Evolutionary conservation across 2,797 vertebrate genomes (phyloP), one percentile per base, ranked within the genome.

Genomic region (Acropternis orthonyx): DNA sequence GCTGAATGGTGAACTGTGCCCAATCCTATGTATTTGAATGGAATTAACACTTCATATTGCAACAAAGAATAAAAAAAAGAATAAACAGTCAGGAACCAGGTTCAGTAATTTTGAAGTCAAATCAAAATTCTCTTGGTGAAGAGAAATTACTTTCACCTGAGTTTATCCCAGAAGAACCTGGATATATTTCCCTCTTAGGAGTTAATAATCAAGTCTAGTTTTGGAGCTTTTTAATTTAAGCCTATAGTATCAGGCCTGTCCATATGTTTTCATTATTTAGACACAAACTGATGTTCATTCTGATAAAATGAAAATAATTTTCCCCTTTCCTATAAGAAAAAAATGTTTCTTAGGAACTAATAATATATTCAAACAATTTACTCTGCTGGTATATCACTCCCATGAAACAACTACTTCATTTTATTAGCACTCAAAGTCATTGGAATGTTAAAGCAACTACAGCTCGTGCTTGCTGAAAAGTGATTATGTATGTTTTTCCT

Each of bases 401-500:
- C 22, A 63, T 36, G 13, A 89, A 92, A 73, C 10, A 48, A 51
- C 39, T 62, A n/a, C 46, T 91, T 97, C 34, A 85, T 66, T 92
- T 94, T 92, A 88, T 69, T 87, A 97, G 41, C 39, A 88, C 85
- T 91, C 56, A 83, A 89, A 94, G 61, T 36, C 55, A 44, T 76
- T 88, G 76, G 46, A 93, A 93, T 88, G 80, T 74, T 96, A 91
- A 91, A 85, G 26, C 8, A 88, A 54, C 39, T 32, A 80, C 76
- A 39, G 24, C 17, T 36, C 16, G 8, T 83, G 41, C 71, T 91
- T 82, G 63, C 59, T 81, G 19, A 30, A 61, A 69, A 88, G 65
- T 61, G 56, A 96, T 97, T 92, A 94, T 55, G 46, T 89, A 84
- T 78, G 51, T 95, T 96, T 96, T 96, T 97, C 91, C 96, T 94